Percentiles rank a stretch among this genome's conserved stretches.
Conservation (phyloP, 2,888 invertebrate genomes). For the Merodon equestris region DNA sequence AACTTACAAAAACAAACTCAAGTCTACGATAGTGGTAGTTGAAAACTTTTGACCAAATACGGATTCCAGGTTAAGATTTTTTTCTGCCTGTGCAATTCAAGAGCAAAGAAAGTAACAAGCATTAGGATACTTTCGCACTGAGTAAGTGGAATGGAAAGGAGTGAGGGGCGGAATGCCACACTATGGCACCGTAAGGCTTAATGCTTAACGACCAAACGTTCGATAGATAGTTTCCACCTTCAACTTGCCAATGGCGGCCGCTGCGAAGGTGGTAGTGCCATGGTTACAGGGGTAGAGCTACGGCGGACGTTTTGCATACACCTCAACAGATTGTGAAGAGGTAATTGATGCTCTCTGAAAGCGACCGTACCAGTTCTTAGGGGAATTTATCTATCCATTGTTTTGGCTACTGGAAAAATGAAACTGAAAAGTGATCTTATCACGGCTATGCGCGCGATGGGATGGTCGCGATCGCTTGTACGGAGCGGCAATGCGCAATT, state of each 20-base stretch:
- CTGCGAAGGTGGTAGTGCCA: slow-evolving; percentile 9
- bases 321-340: slow-evolving; percentile 6
- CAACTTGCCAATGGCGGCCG: slow-evolving; percentile 42
- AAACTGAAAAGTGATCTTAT: slow-evolving; percentile 66
- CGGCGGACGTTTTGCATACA: slow-evolving; percentile 56
- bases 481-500: neutral
- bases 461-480: neutral
- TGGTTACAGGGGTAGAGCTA: slow-evolving; percentile 22
- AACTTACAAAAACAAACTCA: slow-evolving; percentile 12
- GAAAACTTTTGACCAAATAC: slow-evolving; percentile 66
- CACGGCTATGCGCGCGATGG: slow-evolving; percentile 25
- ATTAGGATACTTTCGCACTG: slow-evolving; percentile 65
- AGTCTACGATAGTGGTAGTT: slow-evolving; percentile 48
- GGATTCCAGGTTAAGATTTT: slow-evolving; percentile 62
- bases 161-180: slow-evolving; percentile 32
- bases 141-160: too few relatives aligned
- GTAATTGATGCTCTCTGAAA: slow-evolving; percentile 68
- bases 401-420: slow-evolving; percentile 68
- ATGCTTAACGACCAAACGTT: slow-evolving; percentile 53
- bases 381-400: slow-evolving; percentile 67
- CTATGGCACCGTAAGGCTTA: slow-evolving; percentile 58
- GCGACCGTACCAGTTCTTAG: slow-evolving; percentile 67
- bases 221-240: slow-evolving; percentile 51
- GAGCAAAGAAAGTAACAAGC: slow-evolving; percentile 68
- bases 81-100: slow-evolving; percentile 45